phyloP scores from a whole-genome alignment of 2,113 vertebrate genomes.

The Perca flavescens region DNA sequence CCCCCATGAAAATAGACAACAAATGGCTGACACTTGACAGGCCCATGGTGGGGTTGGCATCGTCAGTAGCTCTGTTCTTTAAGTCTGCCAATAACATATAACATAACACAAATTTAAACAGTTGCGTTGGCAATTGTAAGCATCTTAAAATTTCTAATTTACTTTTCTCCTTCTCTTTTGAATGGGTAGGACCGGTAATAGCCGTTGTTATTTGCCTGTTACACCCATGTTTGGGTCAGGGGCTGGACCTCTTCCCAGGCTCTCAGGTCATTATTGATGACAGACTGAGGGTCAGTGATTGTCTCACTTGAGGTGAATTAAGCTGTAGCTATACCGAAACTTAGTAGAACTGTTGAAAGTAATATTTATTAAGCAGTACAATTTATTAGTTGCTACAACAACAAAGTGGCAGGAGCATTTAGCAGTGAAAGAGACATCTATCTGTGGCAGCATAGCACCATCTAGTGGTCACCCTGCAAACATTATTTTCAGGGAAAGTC shows the following conservation, averaged over 20 bases:
- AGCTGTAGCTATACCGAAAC: not conserved
- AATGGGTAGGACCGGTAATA: constrained; percentile 4
- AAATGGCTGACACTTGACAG: constrained; percentile 16
- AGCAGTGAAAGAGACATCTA: not conserved
- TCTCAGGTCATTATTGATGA: constrained; percentile 26
- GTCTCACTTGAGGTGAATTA: not conserved
- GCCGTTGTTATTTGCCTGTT: constrained; percentile 24
- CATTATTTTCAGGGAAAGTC: not conserved
- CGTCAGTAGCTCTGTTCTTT: not conserved
- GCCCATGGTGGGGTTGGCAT: not conserved
- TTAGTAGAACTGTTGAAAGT: not conserved
- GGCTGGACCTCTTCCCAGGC: not conserved
- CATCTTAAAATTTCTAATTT: not conserved
- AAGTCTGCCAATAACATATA: not conserved
- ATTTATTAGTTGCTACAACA: not conserved
- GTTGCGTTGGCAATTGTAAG: not conserved
- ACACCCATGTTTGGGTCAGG: constrained; percentile 16
- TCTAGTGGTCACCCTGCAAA: constrained; percentile 39
- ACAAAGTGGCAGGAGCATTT: not conserved
- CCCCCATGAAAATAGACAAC: constrained; percentile 24
- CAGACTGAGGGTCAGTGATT: not conserved
- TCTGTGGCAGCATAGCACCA: constrained; percentile 33
- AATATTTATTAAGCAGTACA: not conserved
- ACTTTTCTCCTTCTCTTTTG: not conserved
- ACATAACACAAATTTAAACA: too few species aligned